Base-by-base conservation (phyloP, 1,140 invertebrate species). In the Elymnias hypermnestra region DNA sequence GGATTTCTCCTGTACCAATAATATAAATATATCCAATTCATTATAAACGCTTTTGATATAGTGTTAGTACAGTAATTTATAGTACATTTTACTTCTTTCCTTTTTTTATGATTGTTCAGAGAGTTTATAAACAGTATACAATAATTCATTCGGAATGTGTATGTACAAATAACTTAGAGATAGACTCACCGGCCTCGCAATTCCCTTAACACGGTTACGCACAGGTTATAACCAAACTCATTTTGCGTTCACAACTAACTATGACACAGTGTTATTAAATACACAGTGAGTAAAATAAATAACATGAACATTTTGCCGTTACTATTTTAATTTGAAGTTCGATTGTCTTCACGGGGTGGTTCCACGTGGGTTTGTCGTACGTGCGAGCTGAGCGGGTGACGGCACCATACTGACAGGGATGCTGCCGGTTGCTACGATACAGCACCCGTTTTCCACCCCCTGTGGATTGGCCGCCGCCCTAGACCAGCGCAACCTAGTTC, bases 401-500 rank as follows among this genome's bases (percentile, higher is more conserved):
- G 53, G 54, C 53, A 67, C 59, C 63, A 64, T 49, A 77, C 78
- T 83, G 75, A 47, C 61, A 76, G 72, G 76, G 74, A 83, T 78
- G 74, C 79, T 79, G 79, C 38, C 51, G 43, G 78, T 83, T 83
- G 79, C 79, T 79, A 81, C 55, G 79, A 76, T 77, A 83, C 75
- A 43, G 47, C 71, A 65, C 68, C 72, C 75, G 54, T 51, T 57
- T 44, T 47, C 67, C 63, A 72, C 73, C 76, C 71, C 71, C 50
- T 29, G 63, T 69, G 63, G 67, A 71, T 66, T 63, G 64, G 77
- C 74, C 76, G 65, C 78, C 75, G 78, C 78, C 78, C 73, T 79
- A 73, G 71, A 76, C 69, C 65, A 71, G 57, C 66, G 68, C 78
- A 81, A 81, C 78, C 76, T 75, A 83, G 64, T 77, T 83, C 67